Evolutionary conservation across 2,888 invertebrate genomes (phyloP), one percentile per base, ranked within the genome.

Genomic region (Sphaerophoria taeniata): DNA sequence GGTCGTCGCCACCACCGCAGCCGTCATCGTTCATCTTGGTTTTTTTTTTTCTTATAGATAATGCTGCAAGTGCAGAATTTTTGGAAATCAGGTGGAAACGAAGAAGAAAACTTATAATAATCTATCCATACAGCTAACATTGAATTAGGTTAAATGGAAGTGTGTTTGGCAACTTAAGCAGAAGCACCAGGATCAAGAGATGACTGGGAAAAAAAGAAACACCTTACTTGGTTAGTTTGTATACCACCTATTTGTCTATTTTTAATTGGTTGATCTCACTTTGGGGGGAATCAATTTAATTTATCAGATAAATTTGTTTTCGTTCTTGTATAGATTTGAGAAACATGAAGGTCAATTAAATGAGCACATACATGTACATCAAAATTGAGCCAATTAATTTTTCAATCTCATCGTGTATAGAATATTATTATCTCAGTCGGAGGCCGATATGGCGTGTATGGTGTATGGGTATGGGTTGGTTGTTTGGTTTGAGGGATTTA

Each of bases 101-200:
- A 33, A 47, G 36, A 72, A 56, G 12, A 31, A 45, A 11, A n/a
- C n/a, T n/a, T n/a, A n/a, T n/a, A n/a, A n/a, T n/a, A n/a, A 14
- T n/a, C 49, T 63, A 61, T 45, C 14, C 39, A 43, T 43, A 11
- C 9, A 43, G 9, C 49, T 49, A 43, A n/a, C 31, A 36, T 70
- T 51, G 12, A 75, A 65, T 70, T 81, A 24, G 71, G 76, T 76
- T 76, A 81, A 65, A 71, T 65, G 70, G 55, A 58, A 70, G 75
- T 65, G 56, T 65, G 24, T 76, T 70, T 45, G 80, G 70, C 49
- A 61, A 70, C 60, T 80, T 39, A 49, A 56, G 63, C 3, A 69
- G 56, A 6, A 9, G 43, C 9, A 43, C 24, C 11, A 43, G 43
- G 55, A 80, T 51, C 65, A 65, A 31, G 56, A 61, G 56, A 61